phyloP scores from a whole-genome alignment of 2,797 vertebrate genomes.

The Stomatorhinus walkeri region DNA sequence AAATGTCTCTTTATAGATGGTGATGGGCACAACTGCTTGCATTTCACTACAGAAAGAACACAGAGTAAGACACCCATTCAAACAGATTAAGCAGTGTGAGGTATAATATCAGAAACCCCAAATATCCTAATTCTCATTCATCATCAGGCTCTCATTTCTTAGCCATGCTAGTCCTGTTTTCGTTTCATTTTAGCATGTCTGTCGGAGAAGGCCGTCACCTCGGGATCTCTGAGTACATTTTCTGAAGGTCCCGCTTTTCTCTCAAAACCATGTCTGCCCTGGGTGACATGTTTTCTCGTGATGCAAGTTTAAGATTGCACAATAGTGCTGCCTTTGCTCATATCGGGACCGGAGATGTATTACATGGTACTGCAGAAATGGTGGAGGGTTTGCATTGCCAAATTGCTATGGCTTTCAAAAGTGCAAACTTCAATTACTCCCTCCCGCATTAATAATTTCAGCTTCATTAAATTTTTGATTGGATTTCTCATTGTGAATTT shows the following conservation, averaged over 20 bases:
- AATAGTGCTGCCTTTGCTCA: not conserved
- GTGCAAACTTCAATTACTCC: conserved; percentile 54
- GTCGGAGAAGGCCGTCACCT: not conserved
- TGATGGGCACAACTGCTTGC: not conserved
- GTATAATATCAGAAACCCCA: not conserved
- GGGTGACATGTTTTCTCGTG: conserved; percentile 25
- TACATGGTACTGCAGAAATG: conserved; percentile 17
- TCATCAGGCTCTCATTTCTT: not conserved
- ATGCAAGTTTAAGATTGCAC: conserved; percentile 25
- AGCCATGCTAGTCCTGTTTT: not conserved
- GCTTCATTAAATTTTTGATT: conserved; percentile 77
- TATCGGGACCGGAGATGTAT: conserved; percentile 23
- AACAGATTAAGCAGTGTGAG: not conserved
- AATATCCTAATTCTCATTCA: not conserved
- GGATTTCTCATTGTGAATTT: conserved; percentile 56
- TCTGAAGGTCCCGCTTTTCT: not conserved
- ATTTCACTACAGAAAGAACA: not conserved
- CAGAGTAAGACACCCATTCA: not conserved
- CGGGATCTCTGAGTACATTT: not conserved
- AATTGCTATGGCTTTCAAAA: conserved; percentile 29
- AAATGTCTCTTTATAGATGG: not conserved
- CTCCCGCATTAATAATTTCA: conserved; percentile 59
- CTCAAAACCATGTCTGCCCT: conserved; percentile 10
- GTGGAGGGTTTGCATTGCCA: conserved; percentile 30
- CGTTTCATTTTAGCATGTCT: not conserved